Conservation (phyloP, 2,888 invertebrate genomes). For the Agelastica alni region DNA sequence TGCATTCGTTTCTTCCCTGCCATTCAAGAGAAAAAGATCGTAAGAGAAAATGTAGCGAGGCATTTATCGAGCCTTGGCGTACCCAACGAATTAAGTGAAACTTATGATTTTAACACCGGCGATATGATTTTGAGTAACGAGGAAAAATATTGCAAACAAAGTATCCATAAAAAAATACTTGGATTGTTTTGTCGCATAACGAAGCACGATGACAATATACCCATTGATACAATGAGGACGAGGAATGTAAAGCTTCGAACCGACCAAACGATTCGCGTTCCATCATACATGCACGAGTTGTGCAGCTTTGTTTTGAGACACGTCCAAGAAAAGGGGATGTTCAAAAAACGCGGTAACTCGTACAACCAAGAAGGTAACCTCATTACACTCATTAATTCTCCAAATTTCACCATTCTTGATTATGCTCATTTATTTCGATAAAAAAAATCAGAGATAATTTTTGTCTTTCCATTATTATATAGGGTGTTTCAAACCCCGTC, state of each 20-base stretch:
- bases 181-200: neutral
- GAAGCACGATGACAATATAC: constrained; percentile 6
- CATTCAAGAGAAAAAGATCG: constrained; percentile 9
- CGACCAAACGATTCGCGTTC: constrained; percentile 70
- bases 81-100: neutral
- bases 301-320: constrained; percentile 69
- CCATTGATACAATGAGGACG: constrained; percentile 4
- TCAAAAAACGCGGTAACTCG: constrained; percentile 84
- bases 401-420: too few relatives aligned
- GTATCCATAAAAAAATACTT: neutral
- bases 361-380: constrained; percentile 77
- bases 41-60: constrained; percentile 16
- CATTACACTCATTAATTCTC: too few relatives aligned
- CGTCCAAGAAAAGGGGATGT: constrained; percentile 79
- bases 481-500: too few relatives aligned
- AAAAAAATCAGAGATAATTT: too few relatives aligned
- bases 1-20: constrained; percentile 17
- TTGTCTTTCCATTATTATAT: too few relatives aligned
- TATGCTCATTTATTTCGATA: too few relatives aligned
- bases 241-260: constrained; percentile 64
- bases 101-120: too few relatives aligned
- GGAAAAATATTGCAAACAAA: neutral
- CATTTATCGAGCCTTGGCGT: neutral
- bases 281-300: constrained; percentile 71
- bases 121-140: too few relatives aligned